Conservation (phyloP, 2,113 vertebrate species). For the Diphyllodes magnificus region DNA sequence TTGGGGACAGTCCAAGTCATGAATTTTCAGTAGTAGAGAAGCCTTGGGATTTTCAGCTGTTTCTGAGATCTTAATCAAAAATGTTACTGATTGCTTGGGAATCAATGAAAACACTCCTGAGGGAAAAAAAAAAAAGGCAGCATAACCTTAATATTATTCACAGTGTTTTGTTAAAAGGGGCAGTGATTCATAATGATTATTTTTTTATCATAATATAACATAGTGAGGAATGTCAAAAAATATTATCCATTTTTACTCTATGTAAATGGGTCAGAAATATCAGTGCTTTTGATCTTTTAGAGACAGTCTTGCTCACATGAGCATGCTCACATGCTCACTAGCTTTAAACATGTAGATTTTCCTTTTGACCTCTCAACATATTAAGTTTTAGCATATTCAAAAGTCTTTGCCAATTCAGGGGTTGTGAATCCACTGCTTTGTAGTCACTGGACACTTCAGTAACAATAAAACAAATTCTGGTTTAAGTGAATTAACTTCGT, state of each 20-base stretch:
- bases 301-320: background rate
- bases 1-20: slow-evolving; percentile 77
- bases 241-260: background rate
- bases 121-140: background rate
- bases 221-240: background rate
- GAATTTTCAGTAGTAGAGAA: slow-evolving; percentile 78
- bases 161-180: background rate
- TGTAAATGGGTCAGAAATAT: background rate
- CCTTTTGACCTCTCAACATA: background rate
- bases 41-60: slow-evolving; percentile 80
- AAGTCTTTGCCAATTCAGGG: background rate
- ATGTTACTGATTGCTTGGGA: slow-evolving; percentile 63
- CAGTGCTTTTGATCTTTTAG: background rate
- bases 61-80: slow-evolving; percentile 79
- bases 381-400: background rate
- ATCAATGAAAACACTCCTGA: slow-evolving; percentile 69
- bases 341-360: background rate
- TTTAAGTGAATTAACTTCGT: background rate
- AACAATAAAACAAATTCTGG: background rate
- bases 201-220: background rate
- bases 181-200: background rate
- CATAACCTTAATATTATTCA: slow-evolving; percentile 14
- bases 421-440: background rate
- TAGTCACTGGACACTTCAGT: background rate
- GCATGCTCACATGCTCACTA: background rate